Base-by-base conservation (phyloP, 2,888 invertebrate species). In the Scaptomyza tumidula region DNA sequence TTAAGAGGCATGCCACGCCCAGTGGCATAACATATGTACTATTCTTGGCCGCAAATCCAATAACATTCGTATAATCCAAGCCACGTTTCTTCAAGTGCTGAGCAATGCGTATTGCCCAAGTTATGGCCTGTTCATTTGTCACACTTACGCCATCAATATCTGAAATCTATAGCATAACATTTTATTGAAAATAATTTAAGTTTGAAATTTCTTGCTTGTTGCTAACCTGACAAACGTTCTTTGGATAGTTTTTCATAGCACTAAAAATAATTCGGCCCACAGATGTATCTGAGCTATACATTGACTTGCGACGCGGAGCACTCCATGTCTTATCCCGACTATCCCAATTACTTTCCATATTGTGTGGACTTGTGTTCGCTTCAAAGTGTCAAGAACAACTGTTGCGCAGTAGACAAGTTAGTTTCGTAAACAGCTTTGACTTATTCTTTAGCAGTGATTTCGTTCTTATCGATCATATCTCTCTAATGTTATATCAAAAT, bases 41-140 rank as follows among this genome's bases (percentile, higher is more conserved):
- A 53, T 85, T 87, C n/a, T 58, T 56, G 6, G 82, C 85, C 11
- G 80, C 67, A 16, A 90, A 70, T 3, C 90, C 89, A 10, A 89
- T 57, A 13, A 90, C 67, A 56, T 81, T 82, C 0, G 73, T 73
- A 48, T 86, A 77, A 16, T 73, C 57, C 0, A 89, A 24, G 0
- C 75, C 78, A 1, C 74, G 46, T 9, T 69, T 71, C 53, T 77
- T 75, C 7, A 89, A 60, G 6, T 81, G 58, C 56, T 79, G 80
- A 0, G 86, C 85, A 3, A 88, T 68, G 19, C 83, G 79, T 41
- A 85, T 76, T 37, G 75, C 78, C 68, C 80, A 66, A 0, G 60
- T 73, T n/a, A 78, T 58, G 1, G 80, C 78, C 39, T 86, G 64
- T 5, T 65, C 55, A 33, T 74, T 80, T 7, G 80, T 86, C 9